Base-by-base conservation (phyloP, 2,888 invertebrate genomes). In the Chaetoderma sp. region DNA sequence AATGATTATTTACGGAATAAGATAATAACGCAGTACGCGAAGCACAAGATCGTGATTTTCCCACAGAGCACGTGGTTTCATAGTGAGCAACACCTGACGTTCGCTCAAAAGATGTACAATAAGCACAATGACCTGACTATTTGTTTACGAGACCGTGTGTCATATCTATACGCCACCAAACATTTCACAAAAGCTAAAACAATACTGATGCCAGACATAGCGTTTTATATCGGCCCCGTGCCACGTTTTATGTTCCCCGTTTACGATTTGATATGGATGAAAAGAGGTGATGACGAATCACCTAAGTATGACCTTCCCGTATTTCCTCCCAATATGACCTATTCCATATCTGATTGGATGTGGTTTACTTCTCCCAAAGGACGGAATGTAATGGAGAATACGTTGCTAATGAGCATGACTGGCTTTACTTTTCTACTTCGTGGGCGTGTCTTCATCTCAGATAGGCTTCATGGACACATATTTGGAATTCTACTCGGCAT, bases 391-490 rank as follows among this genome's bases (percentile, higher is more conserved):
- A 52, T 75, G 65, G 69, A 71, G 5, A 57, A 58, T 6, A 39
- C 67, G 1, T 65, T 69, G 39, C 50, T 66, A 0, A 62, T 67
- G 16, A 47, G 69, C 10, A 44, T 50, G 2, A 59, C 57, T 10
- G 74, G 74, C 1, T 50, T 71, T 10, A 39, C 55, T 39, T 72
- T 73, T 39, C 59, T 71, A 6, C 71, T 67, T 58, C 47, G 72
- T 18, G 74, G 74, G 2, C 60, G 71, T 2, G 68, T 74, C 21
- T 63, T 71, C 10, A 59, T 72, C 28, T 72, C 74, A 1, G 73
- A 73, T 39, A 47, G 71, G 6, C 60, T 71, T 2, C 73, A 73
- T 49, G 72, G 72, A n/a, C 73, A 73, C 50, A 69, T 74, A 21
- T 32, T 74, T 32, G 59, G 63, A 47, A 67, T 65, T 1, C 42